phyloP scores from a whole-genome alignment of 92 coral and sea anemone genomes.

The Parazoanthus atlanticus region DNA sequence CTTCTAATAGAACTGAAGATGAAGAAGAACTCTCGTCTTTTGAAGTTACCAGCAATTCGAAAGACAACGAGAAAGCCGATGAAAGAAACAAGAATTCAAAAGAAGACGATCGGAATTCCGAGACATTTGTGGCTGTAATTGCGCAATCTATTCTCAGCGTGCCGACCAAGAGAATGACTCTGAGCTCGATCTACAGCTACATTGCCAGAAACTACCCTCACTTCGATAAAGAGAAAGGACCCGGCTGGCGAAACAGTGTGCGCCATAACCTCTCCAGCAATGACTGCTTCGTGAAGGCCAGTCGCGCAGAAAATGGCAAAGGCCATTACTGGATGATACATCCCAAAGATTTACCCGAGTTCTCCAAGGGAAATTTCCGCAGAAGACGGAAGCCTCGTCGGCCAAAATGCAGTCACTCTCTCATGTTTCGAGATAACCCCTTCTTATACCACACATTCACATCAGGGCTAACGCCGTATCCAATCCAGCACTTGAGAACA shows the following conservation, averaged over 20 bases:
- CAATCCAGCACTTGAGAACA: constrained; percentile 57
- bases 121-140: constrained; percentile 97
- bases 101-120: constrained; percentile 88
- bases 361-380: constrained; percentile 95
- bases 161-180: constrained; percentile 96
- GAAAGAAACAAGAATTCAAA: constrained; percentile 61
- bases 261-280: constrained; percentile 98
- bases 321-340: constrained; percentile 99
- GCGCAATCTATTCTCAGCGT: constrained; percentile 96
- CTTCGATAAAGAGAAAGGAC: constrained; percentile 97
- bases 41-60: constrained; percentile 26
- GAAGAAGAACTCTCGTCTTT: constrained; percentile 40
- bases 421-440: constrained; percentile 67
- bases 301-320: constrained; percentile 98
- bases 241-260: constrained; percentile 99
- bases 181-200: constrained; percentile 95
- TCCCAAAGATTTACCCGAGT: constrained; percentile 97
- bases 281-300: constrained; percentile 98
- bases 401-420: constrained; percentile 90
- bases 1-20: constrained; percentile 19
- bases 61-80: constrained; percentile 48
- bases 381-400: constrained; percentile 93
- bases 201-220: constrained; percentile 93
- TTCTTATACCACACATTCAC: constrained; percentile 61
- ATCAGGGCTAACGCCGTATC: constrained; percentile 54